Conservation (phyloP, 2,113 vertebrate species). For the Myiozetetes cayanensis region DNA sequence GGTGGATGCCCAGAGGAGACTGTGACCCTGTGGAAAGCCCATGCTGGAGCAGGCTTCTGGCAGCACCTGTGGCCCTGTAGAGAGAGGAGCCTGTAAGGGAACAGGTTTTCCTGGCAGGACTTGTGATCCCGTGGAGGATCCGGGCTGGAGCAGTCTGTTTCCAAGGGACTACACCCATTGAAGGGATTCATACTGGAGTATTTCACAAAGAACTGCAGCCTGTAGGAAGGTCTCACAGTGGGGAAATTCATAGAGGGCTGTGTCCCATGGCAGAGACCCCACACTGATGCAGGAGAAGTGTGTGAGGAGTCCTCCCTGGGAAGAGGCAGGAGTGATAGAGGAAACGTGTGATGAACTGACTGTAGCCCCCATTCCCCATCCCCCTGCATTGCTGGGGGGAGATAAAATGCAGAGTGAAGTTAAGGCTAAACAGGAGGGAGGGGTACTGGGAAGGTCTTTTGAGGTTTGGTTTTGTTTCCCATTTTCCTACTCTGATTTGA, state of each 20-base stretch:
- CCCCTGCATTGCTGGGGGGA: rapidly evolving
- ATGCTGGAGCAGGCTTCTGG: neutral
- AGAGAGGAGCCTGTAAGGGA: rapidly evolving
- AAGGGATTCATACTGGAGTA: neutral
- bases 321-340: neutral
- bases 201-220: neutral
- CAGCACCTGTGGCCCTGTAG: no score
- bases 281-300: rapidly evolving
- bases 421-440: neutral
- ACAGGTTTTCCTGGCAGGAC: neutral
- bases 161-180: neutral
- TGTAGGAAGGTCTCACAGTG: neutral
- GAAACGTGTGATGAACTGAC: no score
- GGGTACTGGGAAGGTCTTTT: neutral
- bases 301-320: neutral
- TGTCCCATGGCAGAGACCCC: rapidly evolving
- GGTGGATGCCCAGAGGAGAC: neutral
- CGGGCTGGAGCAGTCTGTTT: neutral
- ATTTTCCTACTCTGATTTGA: neutral
- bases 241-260: neutral
- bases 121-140: neutral
- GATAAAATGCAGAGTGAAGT: neutral
- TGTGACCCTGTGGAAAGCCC: neutral
- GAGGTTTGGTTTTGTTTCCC: neutral
- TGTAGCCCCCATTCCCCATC: neutral